Evolutionary conservation across 2,113 vertebrate genomes (phyloP), one percentile per base, ranked within the genome.

Genomic region (Rostratula benghalensis): DNA sequence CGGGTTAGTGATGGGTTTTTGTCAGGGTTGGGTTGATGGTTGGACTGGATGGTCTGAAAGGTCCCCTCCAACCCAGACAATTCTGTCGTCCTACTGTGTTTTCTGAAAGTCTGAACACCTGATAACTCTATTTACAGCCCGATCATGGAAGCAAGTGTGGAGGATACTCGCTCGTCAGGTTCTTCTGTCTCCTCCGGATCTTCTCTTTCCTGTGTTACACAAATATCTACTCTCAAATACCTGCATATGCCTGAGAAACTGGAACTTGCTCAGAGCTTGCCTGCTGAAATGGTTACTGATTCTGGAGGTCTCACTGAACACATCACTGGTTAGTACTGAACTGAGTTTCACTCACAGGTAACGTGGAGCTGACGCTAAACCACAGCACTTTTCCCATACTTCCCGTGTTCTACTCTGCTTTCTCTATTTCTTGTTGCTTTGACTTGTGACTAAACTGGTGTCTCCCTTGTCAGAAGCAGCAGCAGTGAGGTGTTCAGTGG

Each of bases 141-240:
- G 0, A 99, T 99, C 93, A 97, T 98, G 95, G 98, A 99, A 97
- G 96, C 97, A 81, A 98, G 98, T 61, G 83, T 96, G 56, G 98
- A 99, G 97, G 98, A 98, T 63, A 98, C 98, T 39, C 97, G 87
- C 33, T 97, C 94, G 0, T 97, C 98, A 24, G 97, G 91, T 56
- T 95, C 97, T 48, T 98, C 98, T 19, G 98, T 96, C 83, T 97
- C 97, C 57, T 98, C 98, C 20, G 95, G 96, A 61, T 98, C 98
- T 67, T 98, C 98, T 56, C 92, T 97, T 60, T 89, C 97, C 50
- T 97, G 97, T 22, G 95, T 95, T 67, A 83, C 97, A 64, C 98
- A 98, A 87, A 97, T 79, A 10, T 98, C 97, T 73, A 88, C 97
- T 33, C 96, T 97, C 65, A 98, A 98, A 94, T 90, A 91, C 83